These are phyloP conservation scores for Rallus crepitans DNA, from an alignment of 2,797 vertebrate species.

Conservation along the genomic window DNA sequence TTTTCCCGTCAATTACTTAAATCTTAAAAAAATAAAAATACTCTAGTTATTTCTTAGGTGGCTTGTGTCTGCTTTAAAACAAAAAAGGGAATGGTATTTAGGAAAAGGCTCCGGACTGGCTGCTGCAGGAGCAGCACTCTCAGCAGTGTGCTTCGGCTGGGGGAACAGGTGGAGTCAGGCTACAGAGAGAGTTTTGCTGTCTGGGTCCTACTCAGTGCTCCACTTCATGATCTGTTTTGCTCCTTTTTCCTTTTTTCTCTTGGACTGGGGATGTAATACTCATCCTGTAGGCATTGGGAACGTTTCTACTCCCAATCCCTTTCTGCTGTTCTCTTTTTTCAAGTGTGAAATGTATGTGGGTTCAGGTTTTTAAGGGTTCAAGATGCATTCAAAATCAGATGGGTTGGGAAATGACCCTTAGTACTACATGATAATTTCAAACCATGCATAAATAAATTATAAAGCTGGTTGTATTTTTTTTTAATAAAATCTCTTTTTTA, in stretches of 20 bases:
- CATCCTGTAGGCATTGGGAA: not conserved
- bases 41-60: not conserved
- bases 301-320: not conserved
- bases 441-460: not conserved
- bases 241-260: not conserved
- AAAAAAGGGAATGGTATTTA: not conserved
- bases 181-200: not conserved
- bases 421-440: not conserved
- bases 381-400: not conserved
- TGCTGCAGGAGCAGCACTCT: not conserved
- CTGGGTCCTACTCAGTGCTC: not conserved
- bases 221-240: not conserved
- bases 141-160: rapidly evolving
- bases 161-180: not conserved
- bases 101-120: not conserved
- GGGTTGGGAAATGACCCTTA: not conserved
- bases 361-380: not conserved
- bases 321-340: not conserved
- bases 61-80: not conserved
- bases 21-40: not conserved
- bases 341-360: not conserved
- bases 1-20: not conserved
- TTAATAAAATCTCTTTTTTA: not conserved
- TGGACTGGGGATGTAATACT: not conserved
- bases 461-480: not conserved